Conservation (phyloP, 64 coral and sea anemone genomes). For the Montipora capricornis region DNA sequence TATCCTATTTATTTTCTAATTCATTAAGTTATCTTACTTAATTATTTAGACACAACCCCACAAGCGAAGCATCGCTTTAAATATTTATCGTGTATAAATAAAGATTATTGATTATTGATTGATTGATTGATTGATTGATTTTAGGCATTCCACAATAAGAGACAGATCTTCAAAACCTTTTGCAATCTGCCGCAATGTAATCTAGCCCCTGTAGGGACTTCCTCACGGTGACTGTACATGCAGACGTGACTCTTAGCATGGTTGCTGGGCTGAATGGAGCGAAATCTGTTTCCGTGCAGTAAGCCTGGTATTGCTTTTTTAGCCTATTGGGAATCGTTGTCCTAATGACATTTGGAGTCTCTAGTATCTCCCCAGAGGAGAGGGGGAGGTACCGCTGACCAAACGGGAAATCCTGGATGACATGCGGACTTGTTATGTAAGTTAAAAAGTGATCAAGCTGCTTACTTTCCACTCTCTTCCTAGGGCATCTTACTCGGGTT, state of each 20-base stretch:
- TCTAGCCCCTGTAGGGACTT: conserved; percentile 42
- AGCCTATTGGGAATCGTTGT: conserved; percentile 47
- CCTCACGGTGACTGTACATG: conserved; percentile 14
- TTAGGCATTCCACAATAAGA: neutral
- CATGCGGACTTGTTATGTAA: conserved; percentile 47
- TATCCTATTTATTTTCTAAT: too few species aligned
- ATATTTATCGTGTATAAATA: too few species aligned
- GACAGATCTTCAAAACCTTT: conserved; percentile 42
- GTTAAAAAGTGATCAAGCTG: conserved; percentile 48
- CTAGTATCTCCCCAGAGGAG: conserved; percentile 43
- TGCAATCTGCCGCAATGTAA: conserved; percentile 21
- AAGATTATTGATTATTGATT: too few species aligned
- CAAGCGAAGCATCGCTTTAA: too few species aligned
- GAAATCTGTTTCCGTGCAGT: conserved; percentile 39
- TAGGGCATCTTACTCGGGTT: conserved; percentile 7
- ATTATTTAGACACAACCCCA: too few species aligned
- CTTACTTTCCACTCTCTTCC: conserved; percentile 4
- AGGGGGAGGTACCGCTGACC: conserved; percentile 55
- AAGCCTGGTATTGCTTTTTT: conserved; percentile 35
- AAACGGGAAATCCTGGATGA: conserved; percentile 45
- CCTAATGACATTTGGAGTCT: conserved; percentile 60
- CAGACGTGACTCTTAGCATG: conserved; percentile 5
- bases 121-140: too few species aligned
- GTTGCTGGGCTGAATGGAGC: conserved; percentile 43
- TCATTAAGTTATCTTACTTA: too few species aligned